Evolutionary conservation across 2,113 vertebrate genomes (phyloP), one percentile per base, ranked within the genome.

Genomic region (Tylochromis polylepis): DNA sequence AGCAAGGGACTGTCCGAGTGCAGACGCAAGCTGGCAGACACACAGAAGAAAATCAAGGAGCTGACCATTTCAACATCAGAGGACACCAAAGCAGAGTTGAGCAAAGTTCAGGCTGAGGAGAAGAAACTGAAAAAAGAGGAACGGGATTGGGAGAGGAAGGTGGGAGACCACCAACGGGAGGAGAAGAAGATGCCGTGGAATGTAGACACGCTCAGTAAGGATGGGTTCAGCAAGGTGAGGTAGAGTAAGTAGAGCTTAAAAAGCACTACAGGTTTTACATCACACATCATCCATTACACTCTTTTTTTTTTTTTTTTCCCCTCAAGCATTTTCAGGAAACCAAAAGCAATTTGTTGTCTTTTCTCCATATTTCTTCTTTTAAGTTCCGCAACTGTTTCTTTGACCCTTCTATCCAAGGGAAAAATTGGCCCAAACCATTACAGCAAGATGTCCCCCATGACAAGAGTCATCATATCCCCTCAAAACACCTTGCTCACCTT

Each of bases 101-200:
- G 92, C 24, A 96, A 96, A 75, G 93, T 96, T 6, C 96, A 97
- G 90, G 90, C 94, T 0, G 98, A 99, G 87, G 97, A 97, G 0
- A 97, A 97, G 88, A 97, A 97, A 91, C 95, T 98, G 81, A 96
- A 91, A 7, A 98, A 95, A n/a, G 98, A 99, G 81, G 97, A 99
- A 88, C 95, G 94, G 0, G 95, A 93, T 3, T 97, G 95, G 94
- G 96, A 97, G 83, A 97, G 94, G 89, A 99, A 98, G 82, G 0
- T 97, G 49, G 96, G 97, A 0, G 97, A 97, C 7, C 92, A 97
- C 85, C 86, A 92, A 27, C 95, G 95, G 49, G 98, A 99, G 41
- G 98, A 99, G 94, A 99, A 97, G 94, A 98, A 96, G 93, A 96
- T 97, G 97, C 98, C 98, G 0, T 99, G 98, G 98, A 99, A 99